Conservation (phyloP, 1,140 invertebrate genomes). For the Dermatophagoides farinae region DNA sequence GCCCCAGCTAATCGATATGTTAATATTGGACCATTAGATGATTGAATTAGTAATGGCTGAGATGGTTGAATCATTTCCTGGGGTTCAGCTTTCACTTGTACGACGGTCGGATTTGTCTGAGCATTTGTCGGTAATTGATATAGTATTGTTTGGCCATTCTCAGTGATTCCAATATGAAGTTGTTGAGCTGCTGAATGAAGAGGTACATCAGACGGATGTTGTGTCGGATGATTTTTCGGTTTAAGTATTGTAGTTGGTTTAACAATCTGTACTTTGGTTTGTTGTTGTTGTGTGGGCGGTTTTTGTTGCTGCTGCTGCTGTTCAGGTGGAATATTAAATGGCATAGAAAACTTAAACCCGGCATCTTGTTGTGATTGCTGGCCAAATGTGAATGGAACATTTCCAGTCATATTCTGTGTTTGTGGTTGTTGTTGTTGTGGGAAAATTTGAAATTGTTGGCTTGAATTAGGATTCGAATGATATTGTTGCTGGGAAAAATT, state of each 20-base stretch:
- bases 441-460: not conserved
- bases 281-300: not conserved
- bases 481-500: not conserved
- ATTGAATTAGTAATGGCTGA: conserved; percentile 9
- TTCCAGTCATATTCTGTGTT: not conserved
- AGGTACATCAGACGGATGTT: not conserved
- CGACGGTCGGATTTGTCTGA: not conserved
- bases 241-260: not conserved
- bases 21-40: not conserved
- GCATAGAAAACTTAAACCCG: not conserved
- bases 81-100: not conserved
- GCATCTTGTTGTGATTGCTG: not conserved
- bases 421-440: not conserved
- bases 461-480: not conserved
- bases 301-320: not conserved
- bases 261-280: not conserved
- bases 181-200: not conserved
- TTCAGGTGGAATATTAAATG: not conserved
- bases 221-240: not conserved
- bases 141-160: not conserved
- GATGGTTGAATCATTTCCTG: conserved; percentile 8
- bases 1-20: not conserved
- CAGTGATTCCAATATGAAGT: not conserved
- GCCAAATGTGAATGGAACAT: not conserved
- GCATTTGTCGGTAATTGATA: not conserved